Conservation (phyloP, 2,797 vertebrate species). For the Argyrosomus regius region DNA sequence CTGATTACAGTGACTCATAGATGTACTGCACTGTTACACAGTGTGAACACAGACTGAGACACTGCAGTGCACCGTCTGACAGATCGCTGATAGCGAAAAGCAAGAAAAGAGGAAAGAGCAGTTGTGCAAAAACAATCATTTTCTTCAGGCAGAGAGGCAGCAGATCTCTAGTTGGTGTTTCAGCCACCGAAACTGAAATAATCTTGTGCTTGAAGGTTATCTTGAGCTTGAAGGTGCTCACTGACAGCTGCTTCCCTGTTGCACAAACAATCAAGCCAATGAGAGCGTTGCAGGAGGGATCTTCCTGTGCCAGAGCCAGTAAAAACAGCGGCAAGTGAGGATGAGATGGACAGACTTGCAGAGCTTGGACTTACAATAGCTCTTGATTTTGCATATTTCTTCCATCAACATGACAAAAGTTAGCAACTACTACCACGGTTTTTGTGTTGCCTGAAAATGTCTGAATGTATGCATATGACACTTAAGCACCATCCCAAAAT, state of each 20-base stretch:
- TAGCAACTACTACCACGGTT: neutral
- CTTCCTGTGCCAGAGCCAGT: too few species aligned
- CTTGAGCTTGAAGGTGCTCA: neutral
- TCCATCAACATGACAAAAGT: neutral
- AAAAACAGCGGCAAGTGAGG: neutral
- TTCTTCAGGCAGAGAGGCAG: neutral
- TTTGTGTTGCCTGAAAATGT: neutral
- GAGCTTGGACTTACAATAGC: neutral
- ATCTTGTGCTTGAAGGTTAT: neutral
- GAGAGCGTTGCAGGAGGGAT: neutral
- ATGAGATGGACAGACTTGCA: neutral
- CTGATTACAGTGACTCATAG: conserved; percentile 35
- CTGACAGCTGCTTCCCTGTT: neutral
- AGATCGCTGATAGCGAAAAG: conserved; percentile 63
- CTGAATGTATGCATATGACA: neutral
- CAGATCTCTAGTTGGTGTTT: neutral
- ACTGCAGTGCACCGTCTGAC: conserved; percentile 72
- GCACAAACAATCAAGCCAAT: neutral
- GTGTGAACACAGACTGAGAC: conserved; percentile 63
- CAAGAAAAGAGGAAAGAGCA: neutral
- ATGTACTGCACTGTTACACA: conserved; percentile 37
- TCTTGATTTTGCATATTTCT: neutral
- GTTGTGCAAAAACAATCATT: conserved; percentile 38
- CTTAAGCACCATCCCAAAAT: neutral
- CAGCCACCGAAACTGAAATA: neutral